Conservation (phyloP, 37 sponge, comb jelly and placozoan genomes). For the Theonella swinhoei region DNA sequence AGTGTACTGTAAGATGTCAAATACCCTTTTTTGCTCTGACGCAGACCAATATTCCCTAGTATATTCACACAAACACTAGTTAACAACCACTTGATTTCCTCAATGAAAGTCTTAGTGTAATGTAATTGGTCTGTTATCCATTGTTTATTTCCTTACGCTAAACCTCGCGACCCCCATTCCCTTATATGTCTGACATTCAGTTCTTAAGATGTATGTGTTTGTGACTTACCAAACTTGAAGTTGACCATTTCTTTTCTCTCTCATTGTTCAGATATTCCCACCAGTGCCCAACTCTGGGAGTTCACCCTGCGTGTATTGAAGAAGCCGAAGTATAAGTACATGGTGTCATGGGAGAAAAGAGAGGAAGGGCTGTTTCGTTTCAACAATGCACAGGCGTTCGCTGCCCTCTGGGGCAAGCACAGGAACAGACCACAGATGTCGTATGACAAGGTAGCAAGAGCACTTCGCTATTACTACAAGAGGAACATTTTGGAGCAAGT, state of each 20-base stretch:
- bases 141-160: too few relatives aligned
- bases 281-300: conserved; percentile 80
- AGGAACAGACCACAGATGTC: conserved; percentile 76
- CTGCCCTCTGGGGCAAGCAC: conserved; percentile 83
- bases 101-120: too few relatives aligned
- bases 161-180: too few relatives aligned
- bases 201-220: too few relatives aligned
- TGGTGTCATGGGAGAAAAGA: conserved; percentile 83
- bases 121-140: too few relatives aligned
- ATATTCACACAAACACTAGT: too few relatives aligned
- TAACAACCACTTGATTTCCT: too few relatives aligned
- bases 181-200: too few relatives aligned
- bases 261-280: conserved; percentile 59
- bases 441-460: conserved; percentile 80
- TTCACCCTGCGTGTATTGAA: conserved; percentile 71
- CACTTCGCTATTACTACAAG: conserved; percentile 83
- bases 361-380: conserved; percentile 80
- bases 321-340: conserved; percentile 72
- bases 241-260: conserved; percentile 1
- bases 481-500: conserved; percentile 80
- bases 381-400: conserved; percentile 77
- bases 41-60: too few relatives aligned
- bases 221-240: neutral
- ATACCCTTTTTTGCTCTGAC: too few relatives aligned
- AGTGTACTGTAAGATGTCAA: too few relatives aligned